Conservation (phyloP, 2,888 invertebrate species). For the Agriotes lineatus region DNA sequence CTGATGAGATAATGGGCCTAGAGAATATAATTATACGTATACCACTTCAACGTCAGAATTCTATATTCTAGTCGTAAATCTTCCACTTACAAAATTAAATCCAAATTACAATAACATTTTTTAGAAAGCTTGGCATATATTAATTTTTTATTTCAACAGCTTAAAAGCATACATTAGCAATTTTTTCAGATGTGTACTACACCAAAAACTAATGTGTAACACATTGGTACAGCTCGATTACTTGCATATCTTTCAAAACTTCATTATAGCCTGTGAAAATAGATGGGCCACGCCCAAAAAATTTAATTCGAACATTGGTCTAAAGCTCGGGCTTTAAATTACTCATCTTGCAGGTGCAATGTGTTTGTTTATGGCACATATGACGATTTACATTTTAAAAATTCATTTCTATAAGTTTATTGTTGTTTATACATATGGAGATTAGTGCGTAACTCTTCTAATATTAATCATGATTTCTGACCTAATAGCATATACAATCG, state of each 20-base stretch:
- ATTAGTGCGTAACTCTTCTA: too few species aligned
- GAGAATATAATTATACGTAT: slow-evolving; percentile 34
- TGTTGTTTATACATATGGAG: too few species aligned
- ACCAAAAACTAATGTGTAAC: background rate
- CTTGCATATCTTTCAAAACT: background rate
- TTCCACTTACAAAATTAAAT: slow-evolving; percentile 29
- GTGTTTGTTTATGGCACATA: slow-evolving; percentile 1
- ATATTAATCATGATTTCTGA: too few species aligned
- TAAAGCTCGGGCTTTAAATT: slow-evolving; percentile 2
- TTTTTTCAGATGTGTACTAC: too few species aligned
- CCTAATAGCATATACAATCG: too few species aligned
- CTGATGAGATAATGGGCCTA: slow-evolving; percentile 30
- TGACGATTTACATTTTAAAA: too few species aligned
- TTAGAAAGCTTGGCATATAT: slow-evolving; percentile 3
- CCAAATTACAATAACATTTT: slow-evolving; percentile 26
- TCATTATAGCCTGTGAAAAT: background rate
- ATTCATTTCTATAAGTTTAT: too few species aligned
- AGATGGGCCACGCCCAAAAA: slow-evolving; percentile 12
- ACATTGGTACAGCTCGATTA: too few species aligned
- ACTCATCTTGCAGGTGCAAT: slow-evolving; percentile 16
- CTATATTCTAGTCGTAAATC: slow-evolving; percentile 24
- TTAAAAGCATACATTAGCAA: background rate
- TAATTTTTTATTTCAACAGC: background rate
- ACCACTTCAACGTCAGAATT: slow-evolving; percentile 31
- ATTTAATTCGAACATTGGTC: slow-evolving; percentile 9